Percentiles rank a stretch among this genome's conserved stretches.
phyloP scores from a whole-genome alignment of 2,888 invertebrate species.

The Macrosiphum euphorbiae region DNA sequence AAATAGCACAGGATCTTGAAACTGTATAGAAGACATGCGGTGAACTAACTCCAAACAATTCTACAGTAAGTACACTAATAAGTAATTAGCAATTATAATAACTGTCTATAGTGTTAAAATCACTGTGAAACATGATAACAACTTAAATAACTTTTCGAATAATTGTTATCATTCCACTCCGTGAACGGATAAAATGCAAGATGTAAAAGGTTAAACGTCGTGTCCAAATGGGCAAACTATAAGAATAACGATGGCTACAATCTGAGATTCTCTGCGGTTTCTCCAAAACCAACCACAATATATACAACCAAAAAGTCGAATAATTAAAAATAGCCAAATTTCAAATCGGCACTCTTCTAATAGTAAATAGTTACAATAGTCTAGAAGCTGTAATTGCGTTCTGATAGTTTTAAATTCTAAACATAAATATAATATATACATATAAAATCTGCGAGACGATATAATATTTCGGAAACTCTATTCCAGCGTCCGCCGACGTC shows the following conservation, averaged over 20 bases:
- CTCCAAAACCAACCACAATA: background rate
- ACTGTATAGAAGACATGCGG: background rate
- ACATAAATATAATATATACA: background rate
- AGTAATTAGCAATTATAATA: background rate
- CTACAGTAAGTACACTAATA: background rate
- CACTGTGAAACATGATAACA: background rate
- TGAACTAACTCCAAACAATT: background rate
- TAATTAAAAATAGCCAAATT: background rate
- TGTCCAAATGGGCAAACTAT: background rate
- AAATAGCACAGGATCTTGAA: background rate
- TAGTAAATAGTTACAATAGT: background rate
- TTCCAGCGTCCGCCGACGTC: background rate
- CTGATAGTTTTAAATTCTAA: background rate
- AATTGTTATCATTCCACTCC: background rate
- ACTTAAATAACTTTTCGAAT: background rate
- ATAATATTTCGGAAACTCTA: background rate
- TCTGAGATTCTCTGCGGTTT: background rate
- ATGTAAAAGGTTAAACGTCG: background rate
- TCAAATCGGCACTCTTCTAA: background rate
- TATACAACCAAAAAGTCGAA: background rate
- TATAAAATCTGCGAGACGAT: background rate
- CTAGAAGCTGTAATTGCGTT: background rate
- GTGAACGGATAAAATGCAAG: background rate
- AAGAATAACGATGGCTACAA: background rate
- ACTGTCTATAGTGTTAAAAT: background rate